A percentile compares a stretch with the other conserved stretches of the same genome.
Evolutionary conservation across 2,797 vertebrate genomes (phyloP).

Genomic region (Spheniscus humboldti): DNA sequence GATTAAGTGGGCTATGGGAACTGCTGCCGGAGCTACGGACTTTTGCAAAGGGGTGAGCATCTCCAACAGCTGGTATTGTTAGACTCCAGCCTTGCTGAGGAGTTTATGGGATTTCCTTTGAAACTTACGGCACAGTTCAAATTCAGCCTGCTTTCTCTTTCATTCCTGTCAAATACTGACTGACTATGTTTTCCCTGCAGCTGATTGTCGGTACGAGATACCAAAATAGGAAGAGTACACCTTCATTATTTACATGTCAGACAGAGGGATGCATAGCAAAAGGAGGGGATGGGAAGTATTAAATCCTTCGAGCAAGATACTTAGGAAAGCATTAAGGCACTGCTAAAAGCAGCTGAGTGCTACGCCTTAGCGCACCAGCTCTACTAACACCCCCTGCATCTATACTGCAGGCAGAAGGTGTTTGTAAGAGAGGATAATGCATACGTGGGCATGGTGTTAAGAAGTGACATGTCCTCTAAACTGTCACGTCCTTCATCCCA

Average conservation of each 20-base stretch:
- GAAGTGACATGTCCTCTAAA: neutral
- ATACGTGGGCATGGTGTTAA: accelerated
- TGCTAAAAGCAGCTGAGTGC: neutral
- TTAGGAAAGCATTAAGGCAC: neutral
- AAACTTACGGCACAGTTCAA: neutral
- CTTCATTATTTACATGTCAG: slow-evolving; percentile 5
- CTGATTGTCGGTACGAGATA: neutral
- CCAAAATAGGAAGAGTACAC: neutral
- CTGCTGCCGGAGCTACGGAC: neutral
- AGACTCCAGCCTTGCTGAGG: neutral
- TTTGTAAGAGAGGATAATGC: neutral
- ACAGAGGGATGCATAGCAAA: neutral
- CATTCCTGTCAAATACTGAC: neutral
- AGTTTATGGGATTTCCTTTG: neutral
- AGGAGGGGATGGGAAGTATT: neutral
- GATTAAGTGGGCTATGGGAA: neutral
- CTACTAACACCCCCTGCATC: neutral
- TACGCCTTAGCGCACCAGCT: neutral
- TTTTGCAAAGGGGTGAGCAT: neutral
- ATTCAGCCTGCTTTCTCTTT: neutral
- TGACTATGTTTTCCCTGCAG: neutral
- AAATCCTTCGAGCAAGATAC: neutral
- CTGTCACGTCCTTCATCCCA: neutral
- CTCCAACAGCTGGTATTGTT: neutral
- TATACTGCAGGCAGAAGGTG: neutral